Base-by-base conservation (phyloP, 2,888 invertebrate species). In the Dryococelus australis region DNA sequence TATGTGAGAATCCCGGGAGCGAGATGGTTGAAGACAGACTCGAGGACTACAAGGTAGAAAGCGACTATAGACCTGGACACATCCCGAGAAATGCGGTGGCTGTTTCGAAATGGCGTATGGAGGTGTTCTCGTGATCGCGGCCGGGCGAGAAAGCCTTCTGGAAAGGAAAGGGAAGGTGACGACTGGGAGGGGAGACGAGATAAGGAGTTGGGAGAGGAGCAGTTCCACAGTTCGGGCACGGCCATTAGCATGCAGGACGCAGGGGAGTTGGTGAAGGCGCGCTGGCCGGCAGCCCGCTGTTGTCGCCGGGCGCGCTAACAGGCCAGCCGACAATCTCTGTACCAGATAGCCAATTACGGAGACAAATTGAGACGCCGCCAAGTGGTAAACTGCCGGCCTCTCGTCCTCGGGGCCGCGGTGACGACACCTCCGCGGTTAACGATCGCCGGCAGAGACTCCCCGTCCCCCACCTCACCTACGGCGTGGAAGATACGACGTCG, bases 291-390 rank as follows among this genome's bases (percentile, higher is more conserved):
- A n/a, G 65, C n/a, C 65, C n/a, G n/a, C 65, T 47, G 47, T 8
- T n/a, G n/a, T n/a, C 65, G 65, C n/a, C 65, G 65, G 13, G 13
- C 65, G 65, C 65, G 65, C 65, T 65, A 65, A 65, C 65, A 12
- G 65, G 65, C 65, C n/a, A 24, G 65, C n/a, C 65, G 65, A 20
- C 65, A 65, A 65, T 65, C 65, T n/a, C 24, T n/a, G 65, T n/a
- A n/a, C 65, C 65, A 65, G 65, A 65, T 65, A 65, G 65, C 65
- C 65, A 65, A 65, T 65, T 65, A 65, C 65, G 65, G 65, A n/a
- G 65, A 65, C 65, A 65, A 65, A 65, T n/a, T 65, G 65, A 65
- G 65, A 65, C 65, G 65, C 65, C 65, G 65, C 65, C 65, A 65
- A 65, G 65, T 65, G 65, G 65, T 65, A 65, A 65, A 65, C 65